Evolutionary conservation across 2,797 vertebrate genomes (phyloP), one percentile per base, ranked within the genome.

Genomic region (Choloepus didactylus): DNA sequence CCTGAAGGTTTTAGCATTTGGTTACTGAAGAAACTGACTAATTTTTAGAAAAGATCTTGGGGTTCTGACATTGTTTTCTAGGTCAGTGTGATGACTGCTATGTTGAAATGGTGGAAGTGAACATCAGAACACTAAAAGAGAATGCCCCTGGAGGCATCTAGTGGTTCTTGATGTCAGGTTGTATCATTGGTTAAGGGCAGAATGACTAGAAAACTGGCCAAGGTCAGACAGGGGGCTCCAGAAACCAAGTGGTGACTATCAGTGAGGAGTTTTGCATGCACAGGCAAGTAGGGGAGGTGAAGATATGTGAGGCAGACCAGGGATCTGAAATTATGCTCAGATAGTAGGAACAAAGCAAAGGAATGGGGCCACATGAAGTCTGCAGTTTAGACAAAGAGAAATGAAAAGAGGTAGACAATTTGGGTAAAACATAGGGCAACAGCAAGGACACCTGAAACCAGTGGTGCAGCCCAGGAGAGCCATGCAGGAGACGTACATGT

Each of bases 41-140:
- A 80, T 87, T 96, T 93, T 94, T 60, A 87, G 84, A 94, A 87
- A 93, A 69, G 29, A 6, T 91, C 89, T 76, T 72, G 38, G 77
- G 31, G 38, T 92, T 93, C 56, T 79, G 80, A 81, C 10, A n/a
- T 15, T 81, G 73, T 81, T 81, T 75, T 2, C 70, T 62, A 44
- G 25, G 62, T 54, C 7, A 0, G 35, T 85, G 80, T 54, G 44
- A 80, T 95, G 89, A 88, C 66, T 56, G n/a, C 6, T 88, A 3
- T 77, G 59, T 60, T 93, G 66, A 59, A 77, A 88, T 73, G 18
- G 67, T 89, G 29, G 72, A 82, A 75, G 62, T 83, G 60, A 95
- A 83, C 27, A 56, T 64, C 27, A 84, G 35, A 62, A 67, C 75
- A 81, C 11, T 12, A 6, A 29, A 81, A 89, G 67, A 54, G 0